phyloP scores from a whole-genome alignment of 2,797 vertebrate species.

The Sebastiscus tertius region DNA sequence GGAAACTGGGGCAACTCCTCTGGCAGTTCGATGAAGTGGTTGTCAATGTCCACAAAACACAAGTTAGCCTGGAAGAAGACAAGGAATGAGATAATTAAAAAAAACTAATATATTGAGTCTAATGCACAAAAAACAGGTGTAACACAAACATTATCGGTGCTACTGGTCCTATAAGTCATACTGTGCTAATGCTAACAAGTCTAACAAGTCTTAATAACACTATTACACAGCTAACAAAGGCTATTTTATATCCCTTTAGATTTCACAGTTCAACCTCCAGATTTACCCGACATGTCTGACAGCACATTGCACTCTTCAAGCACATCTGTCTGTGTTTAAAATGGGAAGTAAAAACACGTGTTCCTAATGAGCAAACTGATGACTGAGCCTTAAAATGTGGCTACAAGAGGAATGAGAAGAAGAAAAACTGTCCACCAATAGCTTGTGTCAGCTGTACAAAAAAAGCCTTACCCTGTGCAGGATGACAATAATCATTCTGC shows the following conservation, averaged over 20 bases:
- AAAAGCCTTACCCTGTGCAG: conserved; percentile 2
- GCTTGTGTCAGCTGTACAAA: not conserved
- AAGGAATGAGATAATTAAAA: not conserved
- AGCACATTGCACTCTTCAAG: not conserved
- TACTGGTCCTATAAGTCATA: not conserved
- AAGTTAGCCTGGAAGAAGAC: conserved; percentile 89
- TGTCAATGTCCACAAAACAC: conserved; percentile 99
- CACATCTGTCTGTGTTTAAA: not conserved
- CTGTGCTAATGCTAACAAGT: not conserved
- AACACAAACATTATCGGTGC: not conserved
- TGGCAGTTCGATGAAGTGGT: conserved; percentile 97
- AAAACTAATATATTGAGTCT: accelerated
- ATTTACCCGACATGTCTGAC: not conserved
- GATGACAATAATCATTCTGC: not conserved
- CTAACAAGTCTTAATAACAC: not conserved
- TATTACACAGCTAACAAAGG: not conserved
- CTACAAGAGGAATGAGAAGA: not conserved
- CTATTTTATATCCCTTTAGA: not conserved
- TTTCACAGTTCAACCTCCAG: not conserved
- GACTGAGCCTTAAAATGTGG: not conserved
- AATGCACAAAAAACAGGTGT: not conserved
- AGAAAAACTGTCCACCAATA: not conserved
- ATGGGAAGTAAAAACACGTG: not conserved
- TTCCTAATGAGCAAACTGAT: not conserved
- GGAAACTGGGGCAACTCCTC: conserved; percentile 99